A percentile compares a stretch with the other conserved stretches of the same genome.
Evolutionary conservation across 2,888 invertebrate genomes (phyloP).

Genomic region (Acleris emargana): DNA sequence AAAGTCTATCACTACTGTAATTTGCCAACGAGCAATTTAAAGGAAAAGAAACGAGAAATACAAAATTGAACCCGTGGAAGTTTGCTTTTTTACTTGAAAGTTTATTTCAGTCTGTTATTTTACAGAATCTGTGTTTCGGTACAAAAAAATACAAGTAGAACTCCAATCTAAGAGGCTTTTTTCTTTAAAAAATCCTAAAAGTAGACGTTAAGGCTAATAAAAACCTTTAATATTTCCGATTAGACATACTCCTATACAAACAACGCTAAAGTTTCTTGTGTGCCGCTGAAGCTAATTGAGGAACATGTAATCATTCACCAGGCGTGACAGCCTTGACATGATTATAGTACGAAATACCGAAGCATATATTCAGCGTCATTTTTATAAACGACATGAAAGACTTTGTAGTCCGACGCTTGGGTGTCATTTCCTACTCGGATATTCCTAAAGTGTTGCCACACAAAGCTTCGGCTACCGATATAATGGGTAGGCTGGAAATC

Average conservation of each 20-base stretch:
- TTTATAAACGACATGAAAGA: constrained; percentile 21
- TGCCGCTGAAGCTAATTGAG: constrained; percentile 4
- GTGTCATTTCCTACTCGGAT: constrained; percentile 29
- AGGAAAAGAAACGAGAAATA: no score
- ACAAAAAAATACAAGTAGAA: no score
- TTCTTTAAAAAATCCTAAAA: no score
- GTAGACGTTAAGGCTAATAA: neutral
- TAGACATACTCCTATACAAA: neutral
- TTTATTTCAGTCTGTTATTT: no score
- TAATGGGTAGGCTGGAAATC: constrained; percentile 25
- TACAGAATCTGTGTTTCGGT: no score
- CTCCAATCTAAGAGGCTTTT: no score
- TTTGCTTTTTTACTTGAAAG: no score
- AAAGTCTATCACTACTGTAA: no score
- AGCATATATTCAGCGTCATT: constrained; percentile 19
- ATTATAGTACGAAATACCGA: constrained; percentile 16
- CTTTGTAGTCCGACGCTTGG: constrained; percentile 12
- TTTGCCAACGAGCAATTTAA: no score
- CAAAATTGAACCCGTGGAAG: no score
- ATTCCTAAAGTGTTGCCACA: constrained; percentile 25
- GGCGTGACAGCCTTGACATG: constrained; percentile 19
- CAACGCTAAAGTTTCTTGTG: neutral
- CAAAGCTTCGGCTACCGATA: constrained; percentile 21
- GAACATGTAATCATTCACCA: constrained; percentile 14
- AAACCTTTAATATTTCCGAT: neutral